These are phyloP conservation scores for Andrena flavipes DNA, from an alignment of 2,888 invertebrate genomes.

Conservation along the genomic window DNA sequence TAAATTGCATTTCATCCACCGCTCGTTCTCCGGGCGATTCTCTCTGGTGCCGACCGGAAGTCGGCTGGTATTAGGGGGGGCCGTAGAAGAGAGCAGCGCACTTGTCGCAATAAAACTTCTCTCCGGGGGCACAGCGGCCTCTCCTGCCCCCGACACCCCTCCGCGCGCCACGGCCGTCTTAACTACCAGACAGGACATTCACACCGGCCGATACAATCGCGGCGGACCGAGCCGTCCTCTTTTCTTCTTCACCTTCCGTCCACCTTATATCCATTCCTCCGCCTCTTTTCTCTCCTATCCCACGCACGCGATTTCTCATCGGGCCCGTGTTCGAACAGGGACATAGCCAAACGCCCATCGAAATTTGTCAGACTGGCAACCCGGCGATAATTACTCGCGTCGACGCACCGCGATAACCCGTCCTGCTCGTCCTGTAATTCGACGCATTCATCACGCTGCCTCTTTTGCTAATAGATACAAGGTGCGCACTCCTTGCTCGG, in stretches of 20 bases:
- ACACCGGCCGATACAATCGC: slow-evolving; percentile 71
- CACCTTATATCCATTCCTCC: slow-evolving; percentile 41
- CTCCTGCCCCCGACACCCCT: slow-evolving; percentile 44
- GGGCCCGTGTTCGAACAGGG: slow-evolving; percentile 37
- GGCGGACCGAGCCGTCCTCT: slow-evolving; percentile 8
- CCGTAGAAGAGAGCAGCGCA: slow-evolving; percentile 82
- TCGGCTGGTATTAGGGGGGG: slow-evolving; percentile 72
- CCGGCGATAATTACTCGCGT: slow-evolving; percentile 56
- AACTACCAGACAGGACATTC: slow-evolving; percentile 76
- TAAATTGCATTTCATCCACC: slow-evolving; percentile 72
- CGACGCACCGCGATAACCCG: slow-evolving; percentile 42
- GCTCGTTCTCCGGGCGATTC: slow-evolving; percentile 73
- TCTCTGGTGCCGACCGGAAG: slow-evolving; percentile 76
- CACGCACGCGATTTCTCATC: slow-evolving; percentile 74
- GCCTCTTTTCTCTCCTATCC: slow-evolving; percentile 38
- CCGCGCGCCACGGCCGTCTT: slow-evolving; percentile 60
- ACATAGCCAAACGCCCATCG: slow-evolving; percentile 18
- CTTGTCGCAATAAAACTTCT: slow-evolving; percentile 82
- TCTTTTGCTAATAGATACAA: background rate
- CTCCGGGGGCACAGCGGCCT: slow-evolving; percentile 66
- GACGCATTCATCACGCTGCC: slow-evolving; percentile 41
- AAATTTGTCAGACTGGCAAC: slow-evolving; percentile 44
- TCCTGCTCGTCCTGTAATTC: slow-evolving; percentile 32
- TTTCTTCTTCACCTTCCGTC: slow-evolving; percentile 38
- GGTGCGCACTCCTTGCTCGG: slow-evolving; percentile 10